Evolutionary conservation across 2,797 vertebrate genomes (phyloP).

Genomic region (Cuniculus paca): DNA sequence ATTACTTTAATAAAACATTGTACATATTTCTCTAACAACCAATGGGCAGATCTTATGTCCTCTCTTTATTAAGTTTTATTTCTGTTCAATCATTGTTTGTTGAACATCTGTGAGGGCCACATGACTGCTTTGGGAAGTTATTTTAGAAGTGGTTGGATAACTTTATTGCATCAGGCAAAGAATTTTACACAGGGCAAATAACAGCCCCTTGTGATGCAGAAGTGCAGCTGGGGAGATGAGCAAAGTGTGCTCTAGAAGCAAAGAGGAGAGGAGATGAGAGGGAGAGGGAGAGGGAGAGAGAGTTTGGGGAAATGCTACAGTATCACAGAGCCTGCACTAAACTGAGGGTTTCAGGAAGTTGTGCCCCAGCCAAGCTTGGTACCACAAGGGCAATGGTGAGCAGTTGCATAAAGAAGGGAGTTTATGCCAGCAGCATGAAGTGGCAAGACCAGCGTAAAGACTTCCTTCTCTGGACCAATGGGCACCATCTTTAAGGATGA

Average conservation of each 20-base stretch:
- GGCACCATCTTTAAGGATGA: neutral
- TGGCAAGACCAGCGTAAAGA: neutral
- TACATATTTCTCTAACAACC: neutral
- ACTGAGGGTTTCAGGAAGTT: neutral
- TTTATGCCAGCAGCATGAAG: neutral
- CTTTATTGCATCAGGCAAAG: neutral
- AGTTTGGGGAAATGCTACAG: neutral
- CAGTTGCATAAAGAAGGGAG: no score
- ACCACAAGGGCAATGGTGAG: neutral
- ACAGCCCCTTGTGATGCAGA: neutral
- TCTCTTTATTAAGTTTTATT: neutral
- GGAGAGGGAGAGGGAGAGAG: neutral
- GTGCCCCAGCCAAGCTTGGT: neutral
- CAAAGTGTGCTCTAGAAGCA: neutral
- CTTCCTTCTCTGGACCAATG: neutral
- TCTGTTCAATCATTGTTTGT: neutral
- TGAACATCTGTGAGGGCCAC: neutral
- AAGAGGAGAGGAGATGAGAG: neutral
- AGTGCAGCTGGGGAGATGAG: neutral
- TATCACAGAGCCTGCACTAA: neutral
- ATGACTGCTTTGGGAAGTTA: conserved; percentile 11
- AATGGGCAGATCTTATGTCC: neutral
- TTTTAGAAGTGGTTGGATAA: neutral
- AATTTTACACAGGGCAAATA: neutral
- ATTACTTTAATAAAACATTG: conserved; percentile 23